phyloP scores from a whole-genome alignment of 2,797 vertebrate genomes.

The Alectoris magna region DNA sequence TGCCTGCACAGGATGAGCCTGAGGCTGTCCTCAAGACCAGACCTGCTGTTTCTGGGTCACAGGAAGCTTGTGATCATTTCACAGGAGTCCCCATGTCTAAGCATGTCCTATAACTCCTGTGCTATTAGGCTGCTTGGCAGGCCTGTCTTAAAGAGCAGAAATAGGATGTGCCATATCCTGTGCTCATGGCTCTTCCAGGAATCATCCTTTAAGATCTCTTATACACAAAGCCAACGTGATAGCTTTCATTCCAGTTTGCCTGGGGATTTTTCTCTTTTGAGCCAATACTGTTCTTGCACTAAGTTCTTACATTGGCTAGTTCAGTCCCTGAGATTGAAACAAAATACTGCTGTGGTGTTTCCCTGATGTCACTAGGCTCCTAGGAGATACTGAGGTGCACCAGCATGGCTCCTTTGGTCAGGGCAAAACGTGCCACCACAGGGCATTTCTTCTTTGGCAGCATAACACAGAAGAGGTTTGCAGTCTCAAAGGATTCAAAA shows the following conservation, averaged over 20 bases:
- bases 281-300: not conserved
- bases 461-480: not conserved
- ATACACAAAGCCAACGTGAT: rapidly evolving
- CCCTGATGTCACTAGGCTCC: not conserved
- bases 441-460: not conserved
- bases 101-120: not conserved
- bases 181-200: not conserved
- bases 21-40: constrained; percentile 1
- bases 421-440: not conserved
- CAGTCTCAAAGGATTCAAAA: not conserved
- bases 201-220: not conserved
- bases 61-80: not conserved
- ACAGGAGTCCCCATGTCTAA: not conserved
- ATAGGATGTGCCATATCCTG: not conserved
- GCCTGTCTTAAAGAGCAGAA: not conserved
- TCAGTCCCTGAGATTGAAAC: not conserved
- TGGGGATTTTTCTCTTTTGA: not conserved
- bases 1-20: not conserved
- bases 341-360: not conserved
- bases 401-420: not conserved
- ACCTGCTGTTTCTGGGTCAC: not conserved
- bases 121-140: not conserved
- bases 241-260: not conserved
- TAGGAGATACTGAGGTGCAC: not conserved
- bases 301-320: not conserved